A percentile compares a stretch with the other conserved stretches of the same genome.
Conservation (phyloP, 2,113 vertebrate species). For the Bufo bufo region DNA sequence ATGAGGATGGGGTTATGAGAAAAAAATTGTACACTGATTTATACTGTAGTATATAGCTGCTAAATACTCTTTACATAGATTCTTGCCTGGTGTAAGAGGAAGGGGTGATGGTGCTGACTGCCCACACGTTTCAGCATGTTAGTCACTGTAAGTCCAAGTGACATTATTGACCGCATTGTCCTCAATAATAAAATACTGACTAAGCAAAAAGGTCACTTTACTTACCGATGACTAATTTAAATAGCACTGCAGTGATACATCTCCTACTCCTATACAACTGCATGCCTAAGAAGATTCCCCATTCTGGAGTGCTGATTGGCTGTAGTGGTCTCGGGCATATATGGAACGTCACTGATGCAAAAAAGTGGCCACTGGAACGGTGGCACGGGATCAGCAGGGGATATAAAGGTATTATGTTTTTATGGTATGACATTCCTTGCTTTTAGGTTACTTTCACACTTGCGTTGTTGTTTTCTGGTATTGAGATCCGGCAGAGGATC, state of each 20-base stretch:
- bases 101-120: not conserved
- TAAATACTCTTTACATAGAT: not conserved
- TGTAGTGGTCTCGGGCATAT: no score
- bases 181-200: not conserved
- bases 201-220: not conserved
- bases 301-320: not conserved
- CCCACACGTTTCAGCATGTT: not conserved
- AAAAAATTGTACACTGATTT: not conserved
- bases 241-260: not conserved
- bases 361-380: no score
- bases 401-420: no score
- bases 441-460: no score
- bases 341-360: no score
- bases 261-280: not conserved
- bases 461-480: no score
- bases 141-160: not conserved
- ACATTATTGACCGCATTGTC: no score
- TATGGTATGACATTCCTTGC: no score
- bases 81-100: not conserved
- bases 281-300: not conserved
- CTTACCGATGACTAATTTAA: not conserved
- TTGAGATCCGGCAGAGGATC: no score
- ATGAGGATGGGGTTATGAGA: not conserved
- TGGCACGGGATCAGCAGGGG: no score
- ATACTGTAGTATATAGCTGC: not conserved